Base-by-base conservation (phyloP, 2,113 vertebrate species). In the Silurus meridionalis region DNA sequence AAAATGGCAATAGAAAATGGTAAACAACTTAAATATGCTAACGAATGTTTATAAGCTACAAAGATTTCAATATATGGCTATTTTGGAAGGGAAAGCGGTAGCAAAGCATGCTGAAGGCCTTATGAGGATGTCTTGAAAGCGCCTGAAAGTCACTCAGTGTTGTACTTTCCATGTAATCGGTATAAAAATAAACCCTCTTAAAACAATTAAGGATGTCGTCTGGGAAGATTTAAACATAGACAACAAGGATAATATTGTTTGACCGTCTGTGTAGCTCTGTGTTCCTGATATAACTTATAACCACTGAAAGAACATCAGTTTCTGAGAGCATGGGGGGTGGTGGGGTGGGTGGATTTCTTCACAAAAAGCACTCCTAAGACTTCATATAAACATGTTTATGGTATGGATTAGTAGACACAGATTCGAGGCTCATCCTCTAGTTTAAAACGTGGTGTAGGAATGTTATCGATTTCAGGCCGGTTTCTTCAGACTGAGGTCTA, bases 301-400 rank as follows among this genome's bases (percentile, higher is more conserved):
- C 71, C 11, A 23, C 19, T 63, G 61, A 21, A 81, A 82, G 55
- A 52, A 52, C 23, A 25, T 6, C 6, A 25, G 60, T 79, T 79
- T 55, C 74, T 66, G 6, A 53, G 15, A 55, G 64, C 60, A 64
- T 64, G 48, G 13, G 37, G 37, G 37, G 37, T 37, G 37, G 37
- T 37, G 37, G 37, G 37, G 37, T 37, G 37, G 2, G 66, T 21
- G n/a, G 5, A 78, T 0, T 9, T 66, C 57, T 63, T 66, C 17
- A 79, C n/a, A 78, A 58, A 52, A 17, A 57, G 63, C 19, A 58
- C 67, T 58, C 48, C 52, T 48, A 63, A 57, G 75, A 85, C 79
- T 67, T 21, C 53, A 79, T 79, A 85, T 67, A 85, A 53, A 78
- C 9, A 25, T 53, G n/a, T 19, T 37, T 13, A 53, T 55, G 15